These are phyloP conservation scores for Eupithecia dodoneata DNA, from an alignment of 2,888 invertebrate species.

Conservation along the genomic window DNA sequence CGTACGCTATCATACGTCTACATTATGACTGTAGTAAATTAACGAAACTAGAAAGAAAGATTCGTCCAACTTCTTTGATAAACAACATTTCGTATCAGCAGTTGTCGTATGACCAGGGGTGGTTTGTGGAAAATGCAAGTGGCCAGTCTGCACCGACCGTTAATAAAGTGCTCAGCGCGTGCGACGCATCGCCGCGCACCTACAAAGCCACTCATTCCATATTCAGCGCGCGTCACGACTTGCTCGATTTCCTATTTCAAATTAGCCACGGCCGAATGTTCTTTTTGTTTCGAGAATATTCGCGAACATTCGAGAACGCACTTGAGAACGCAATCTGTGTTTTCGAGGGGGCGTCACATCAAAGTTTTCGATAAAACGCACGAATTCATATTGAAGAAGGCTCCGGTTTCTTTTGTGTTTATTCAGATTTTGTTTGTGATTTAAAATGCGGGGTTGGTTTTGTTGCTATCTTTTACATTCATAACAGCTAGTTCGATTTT, in stretches of 20 bases:
- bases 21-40: too few species aligned
- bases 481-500: not conserved
- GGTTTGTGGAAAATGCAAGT: not conserved
- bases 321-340: constrained; percentile 58
- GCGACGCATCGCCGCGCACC: constrained; percentile 79
- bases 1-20: not conserved
- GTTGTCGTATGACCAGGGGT: not conserved
- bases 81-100: too few species aligned
- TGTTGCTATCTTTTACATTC: constrained; percentile 7
- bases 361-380: constrained; percentile 61
- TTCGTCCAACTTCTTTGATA: too few species aligned
- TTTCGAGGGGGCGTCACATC: constrained; percentile 58
- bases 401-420: constrained; percentile 44
- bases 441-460: constrained; percentile 17
- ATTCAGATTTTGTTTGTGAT: constrained; percentile 27
- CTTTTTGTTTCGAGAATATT: constrained; percentile 72
- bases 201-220: constrained; percentile 73
- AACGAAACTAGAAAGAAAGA: too few species aligned
- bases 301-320: constrained; percentile 43
- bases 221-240: constrained; percentile 68
- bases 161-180: constrained; percentile 76
- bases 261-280: constrained; percentile 81
- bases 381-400: constrained; percentile 52
- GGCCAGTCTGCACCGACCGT: constrained; percentile 47
- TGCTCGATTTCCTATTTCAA: constrained; percentile 82